These are phyloP conservation scores for Ceratoteleas bidentatus DNA, from an alignment of 1,140 invertebrate species.

Conservation along the genomic window DNA sequence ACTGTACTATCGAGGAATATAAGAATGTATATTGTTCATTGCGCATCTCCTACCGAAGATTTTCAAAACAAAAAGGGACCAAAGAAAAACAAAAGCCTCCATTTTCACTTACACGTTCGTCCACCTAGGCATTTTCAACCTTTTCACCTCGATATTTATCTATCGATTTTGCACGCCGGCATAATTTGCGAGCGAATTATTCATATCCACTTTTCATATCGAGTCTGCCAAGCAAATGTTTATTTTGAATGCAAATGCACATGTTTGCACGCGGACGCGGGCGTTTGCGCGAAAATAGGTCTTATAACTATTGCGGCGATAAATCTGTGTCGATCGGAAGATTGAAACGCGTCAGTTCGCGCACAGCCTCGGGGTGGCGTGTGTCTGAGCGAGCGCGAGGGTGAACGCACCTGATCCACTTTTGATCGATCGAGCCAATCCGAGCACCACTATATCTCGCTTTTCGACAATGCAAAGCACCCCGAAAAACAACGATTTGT, in stretches of 20 bases:
- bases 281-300: slow-evolving; percentile 28
- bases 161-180: too few species aligned
- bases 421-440: slow-evolving; percentile 61
- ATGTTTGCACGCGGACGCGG: not conserved
- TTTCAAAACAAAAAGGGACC: too few species aligned
- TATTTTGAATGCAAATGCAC: slow-evolving; percentile 1
- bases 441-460: slow-evolving; percentile 28
- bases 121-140: too few species aligned
- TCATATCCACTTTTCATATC: too few species aligned
- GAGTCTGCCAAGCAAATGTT: slow-evolving; percentile 20
- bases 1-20: too few species aligned
- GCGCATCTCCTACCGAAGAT: too few species aligned
- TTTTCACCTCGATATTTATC: too few species aligned
- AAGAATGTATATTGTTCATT: too few species aligned
- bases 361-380: not conserved
- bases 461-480: slow-evolving; percentile 30
- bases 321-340: slow-evolving; percentile 56
- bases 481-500: too few species aligned
- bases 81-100: too few species aligned
- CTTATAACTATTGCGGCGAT: slow-evolving; percentile 38
- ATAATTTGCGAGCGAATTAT: too few species aligned
- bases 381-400: slow-evolving; percentile 19
- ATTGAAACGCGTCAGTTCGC: slow-evolving; percentile 31
- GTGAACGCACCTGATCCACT: slow-evolving; percentile 63
- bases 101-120: too few species aligned